Percentiles rank a stretch among this genome's conserved stretches.
Conservation (phyloP, 2,113 vertebrate genomes). For the Buteo buteo region DNA sequence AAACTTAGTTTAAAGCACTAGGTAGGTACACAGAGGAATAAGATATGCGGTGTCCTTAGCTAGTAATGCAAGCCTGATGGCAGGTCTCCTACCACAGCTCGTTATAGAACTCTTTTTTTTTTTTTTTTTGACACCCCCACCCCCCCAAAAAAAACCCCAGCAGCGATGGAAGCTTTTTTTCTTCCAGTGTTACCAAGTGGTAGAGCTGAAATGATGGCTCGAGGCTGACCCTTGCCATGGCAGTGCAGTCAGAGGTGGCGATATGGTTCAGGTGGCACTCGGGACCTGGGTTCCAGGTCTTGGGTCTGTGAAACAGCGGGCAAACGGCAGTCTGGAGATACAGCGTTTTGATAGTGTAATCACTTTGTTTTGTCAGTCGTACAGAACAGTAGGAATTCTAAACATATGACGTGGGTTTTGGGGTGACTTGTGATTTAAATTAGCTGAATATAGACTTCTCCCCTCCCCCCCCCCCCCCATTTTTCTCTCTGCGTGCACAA, state of each 20-base stretch:
- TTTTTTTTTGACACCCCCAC: too few species aligned
- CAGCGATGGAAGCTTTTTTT: not conserved
- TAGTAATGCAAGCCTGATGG: not conserved
- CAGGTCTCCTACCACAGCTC: not conserved
- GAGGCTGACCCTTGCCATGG: not conserved
- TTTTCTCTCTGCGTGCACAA: rapidly evolving
- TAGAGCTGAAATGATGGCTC: not conserved
- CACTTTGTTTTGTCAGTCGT: not conserved
- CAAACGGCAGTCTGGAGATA: not conserved
- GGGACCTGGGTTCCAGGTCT: not conserved
- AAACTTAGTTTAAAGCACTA: not conserved
- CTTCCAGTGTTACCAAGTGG: rapidly evolving
- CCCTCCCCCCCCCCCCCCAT: rapidly evolving
- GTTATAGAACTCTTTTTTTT: not conserved
- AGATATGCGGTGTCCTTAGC: not conserved
- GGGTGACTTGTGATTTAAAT: not conserved
- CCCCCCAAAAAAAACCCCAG: too few species aligned
- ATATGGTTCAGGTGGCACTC: rapidly evolving
- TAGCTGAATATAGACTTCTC: not conserved
- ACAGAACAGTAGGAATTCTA: not conserved
- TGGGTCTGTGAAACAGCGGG: rapidly evolving
- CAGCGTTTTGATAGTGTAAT: not conserved
- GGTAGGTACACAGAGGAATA: not conserved
- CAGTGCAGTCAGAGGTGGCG: not conserved
- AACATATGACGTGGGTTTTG: rapidly evolving